Base-by-base conservation (phyloP, 2,113 vertebrate genomes). In the Leuciscus idus region DNA sequence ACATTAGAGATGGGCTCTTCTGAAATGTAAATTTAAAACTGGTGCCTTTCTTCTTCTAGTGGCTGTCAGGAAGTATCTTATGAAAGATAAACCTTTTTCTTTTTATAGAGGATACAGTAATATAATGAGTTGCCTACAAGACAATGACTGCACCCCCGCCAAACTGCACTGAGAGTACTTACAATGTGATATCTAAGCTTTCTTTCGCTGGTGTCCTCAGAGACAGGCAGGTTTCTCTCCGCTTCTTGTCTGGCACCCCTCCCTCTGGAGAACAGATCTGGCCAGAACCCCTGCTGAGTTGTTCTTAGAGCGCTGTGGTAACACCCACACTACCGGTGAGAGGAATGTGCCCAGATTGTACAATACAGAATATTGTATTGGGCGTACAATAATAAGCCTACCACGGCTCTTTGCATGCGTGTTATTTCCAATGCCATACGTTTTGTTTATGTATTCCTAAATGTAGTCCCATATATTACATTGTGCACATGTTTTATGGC, bases 201-300 rank as follows among this genome's bases (percentile, higher is more conserved):
- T 82, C 52, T 62, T 48, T 57, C 30, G 6, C 33, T 61, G 3
- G n/a, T 23, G 62, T 62, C 28, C 46, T 66, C 59, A 43, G 81
- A 87, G 61, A 80, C 70, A 81, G 30, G 62, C 81, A 39, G 88
- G 83, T 81, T 83, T 84, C 83, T 68, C 80, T 72, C 11, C 46
- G 15, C 59, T 81, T 76, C 70, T 81, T 73, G 89, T 85, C 89
- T 90, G 61, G 83, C 85, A 88, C 87, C 59, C 89, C 79, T 85
- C 87, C 84, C 86, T 77, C 64, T 73, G 68, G 19, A 59, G 61
- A 52, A 57, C 72, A 75, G 70, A 75, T 84, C 73, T 68, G 86
- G 81, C 82, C 86, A 66, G 70, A 87, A 73, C n/a, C 70, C 83
- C 85, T 57, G 77, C 78, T 66, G 89, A 81, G 84, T 82, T 74